Evolutionary conservation across 2,113 vertebrate species (phyloP).

Genomic region (western clawed frog (Xenopus tropicalis)): UCB_Xtro_10.0 CM004450.2:29958501-29959000

Average conservation of each 20-base stretch:
- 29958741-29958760: constrained; percentile 34
- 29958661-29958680: constrained; percentile 89
- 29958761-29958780: too few relatives aligned
- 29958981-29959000: too few relatives aligned
- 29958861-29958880: too few relatives aligned
- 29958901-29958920: too few relatives aligned
- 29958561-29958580: constrained; percentile 68
- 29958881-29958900: too few relatives aligned
- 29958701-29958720: constrained; percentile 96
- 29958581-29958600: not conserved
- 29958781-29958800: too few relatives aligned
- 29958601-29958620: not conserved
- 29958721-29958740: constrained; percentile 92
- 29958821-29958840: too few relatives aligned
- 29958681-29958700: constrained; percentile 94
- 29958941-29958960: too few relatives aligned
- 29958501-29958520: constrained; percentile 91
- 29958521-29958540: constrained; percentile 93
- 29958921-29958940: too few relatives aligned
- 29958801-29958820: too few relatives aligned
- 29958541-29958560: constrained; percentile 95
- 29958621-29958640: not conserved
- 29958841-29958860: too few relatives aligned
- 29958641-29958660: constrained; percentile 86
- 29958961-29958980: too few relatives aligned